Evolutionary conservation across 2,797 vertebrate species (phyloP).

Genomic region (Pygocentrus nattereri): DNA sequence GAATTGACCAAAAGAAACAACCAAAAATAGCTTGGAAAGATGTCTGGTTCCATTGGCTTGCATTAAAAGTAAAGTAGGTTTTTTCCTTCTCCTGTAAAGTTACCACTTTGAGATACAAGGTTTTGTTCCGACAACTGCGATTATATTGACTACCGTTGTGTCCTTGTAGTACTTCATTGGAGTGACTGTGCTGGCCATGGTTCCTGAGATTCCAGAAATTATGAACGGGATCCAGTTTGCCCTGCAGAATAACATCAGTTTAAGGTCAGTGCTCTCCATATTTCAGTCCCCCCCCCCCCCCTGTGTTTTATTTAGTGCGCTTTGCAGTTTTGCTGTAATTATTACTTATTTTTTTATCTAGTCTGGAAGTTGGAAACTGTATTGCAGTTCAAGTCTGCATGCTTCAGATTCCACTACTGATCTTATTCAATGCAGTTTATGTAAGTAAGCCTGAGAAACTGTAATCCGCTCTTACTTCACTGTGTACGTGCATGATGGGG

Average conservation of each 20-base stretch:
- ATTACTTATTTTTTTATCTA: constrained; percentile 55
- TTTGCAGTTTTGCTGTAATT: neutral
- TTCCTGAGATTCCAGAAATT: constrained; percentile 90
- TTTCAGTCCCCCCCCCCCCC: no score
- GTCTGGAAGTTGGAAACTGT: constrained; percentile 91
- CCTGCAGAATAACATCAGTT: constrained; percentile 90
- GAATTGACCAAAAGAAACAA: no score
- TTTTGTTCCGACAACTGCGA: no score
- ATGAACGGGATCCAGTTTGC: constrained; percentile 93
- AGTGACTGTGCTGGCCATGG: constrained; percentile 89
- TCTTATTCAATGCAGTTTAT: constrained; percentile 90
- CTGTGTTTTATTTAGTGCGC: no score
- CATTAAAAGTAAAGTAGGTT: no score
- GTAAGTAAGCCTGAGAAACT: constrained; percentile 74
- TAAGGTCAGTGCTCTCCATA: constrained; percentile 78
- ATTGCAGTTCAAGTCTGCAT: constrained; percentile 94
- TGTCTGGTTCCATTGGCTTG: no score
- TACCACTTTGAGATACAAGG: no score
- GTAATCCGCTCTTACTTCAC: neutral
- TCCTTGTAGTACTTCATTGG: constrained; percentile 87
- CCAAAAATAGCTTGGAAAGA: no score
- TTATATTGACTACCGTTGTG: neutral
- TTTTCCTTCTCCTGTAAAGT: no score
- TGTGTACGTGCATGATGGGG: no score
- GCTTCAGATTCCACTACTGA: constrained; percentile 91